Conservation (phyloP, 1,140 invertebrate genomes). For the Aporrectodea caliginosa region DNA sequence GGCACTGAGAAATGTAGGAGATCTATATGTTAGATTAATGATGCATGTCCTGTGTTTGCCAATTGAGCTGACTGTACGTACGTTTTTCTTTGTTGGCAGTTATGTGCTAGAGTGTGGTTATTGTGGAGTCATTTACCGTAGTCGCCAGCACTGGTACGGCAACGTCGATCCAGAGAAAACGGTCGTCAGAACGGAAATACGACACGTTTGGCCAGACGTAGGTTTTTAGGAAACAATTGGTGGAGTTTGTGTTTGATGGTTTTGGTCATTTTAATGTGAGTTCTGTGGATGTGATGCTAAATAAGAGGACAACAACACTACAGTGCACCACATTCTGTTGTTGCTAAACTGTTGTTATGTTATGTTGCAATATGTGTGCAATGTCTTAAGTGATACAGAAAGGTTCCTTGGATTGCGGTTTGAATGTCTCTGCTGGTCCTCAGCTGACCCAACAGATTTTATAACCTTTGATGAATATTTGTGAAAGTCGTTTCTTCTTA, state of each 20-base stretch:
- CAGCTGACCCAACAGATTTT: no score
- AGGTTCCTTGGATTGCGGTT: no score
- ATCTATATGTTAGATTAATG: no score
- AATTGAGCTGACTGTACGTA: not conserved
- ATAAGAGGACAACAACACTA: not conserved
- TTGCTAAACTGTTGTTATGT: no score
- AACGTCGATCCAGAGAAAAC: slow-evolving; percentile 71
- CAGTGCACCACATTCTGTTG: not conserved
- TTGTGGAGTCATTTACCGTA: slow-evolving; percentile 77
- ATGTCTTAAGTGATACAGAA: no score
- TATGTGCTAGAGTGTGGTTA: slow-evolving; percentile 74
- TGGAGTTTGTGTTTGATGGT: not conserved
- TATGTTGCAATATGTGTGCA: no score
- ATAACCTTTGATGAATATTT: no score
- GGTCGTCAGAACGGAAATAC: slow-evolving; percentile 65
- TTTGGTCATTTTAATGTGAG: not conserved
- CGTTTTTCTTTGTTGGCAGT: slow-evolving; percentile 43
- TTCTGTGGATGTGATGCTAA: not conserved
- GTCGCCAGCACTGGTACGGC: slow-evolving; percentile 79
- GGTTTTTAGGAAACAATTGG: slow-evolving; percentile 39
- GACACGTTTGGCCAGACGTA: slow-evolving; percentile 77
- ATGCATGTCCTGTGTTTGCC: no score
- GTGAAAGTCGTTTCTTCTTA: no score
- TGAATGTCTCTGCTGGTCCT: no score
- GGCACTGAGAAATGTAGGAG: no score